These are phyloP conservation scores for Toxotes jaculatrix DNA, from an alignment of 2,113 vertebrate species.

Conservation along the genomic window DNA sequence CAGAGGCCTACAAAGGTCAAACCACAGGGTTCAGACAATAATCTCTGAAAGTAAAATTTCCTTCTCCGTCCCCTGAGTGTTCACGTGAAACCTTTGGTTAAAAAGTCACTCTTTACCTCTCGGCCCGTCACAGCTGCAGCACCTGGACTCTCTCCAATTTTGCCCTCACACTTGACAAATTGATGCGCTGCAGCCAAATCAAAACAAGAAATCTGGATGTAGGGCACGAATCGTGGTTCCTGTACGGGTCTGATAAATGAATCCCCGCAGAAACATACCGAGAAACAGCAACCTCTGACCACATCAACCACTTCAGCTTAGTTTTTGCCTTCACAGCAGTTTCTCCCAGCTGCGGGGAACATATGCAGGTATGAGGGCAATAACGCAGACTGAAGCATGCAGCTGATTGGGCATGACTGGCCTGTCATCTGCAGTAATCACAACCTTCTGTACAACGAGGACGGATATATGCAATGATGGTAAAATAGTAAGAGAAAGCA, in stretches of 20 bases:
- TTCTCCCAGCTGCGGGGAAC: conserved; percentile 2
- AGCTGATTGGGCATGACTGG: conserved; percentile 44
- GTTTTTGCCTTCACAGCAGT: conserved; percentile 51
- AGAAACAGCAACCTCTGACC: conserved; percentile 22
- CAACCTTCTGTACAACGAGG: conserved; percentile 34
- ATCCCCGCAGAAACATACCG: conserved; percentile 10
- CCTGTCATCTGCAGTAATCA: conserved; percentile 47
- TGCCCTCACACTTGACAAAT: conserved; percentile 45
- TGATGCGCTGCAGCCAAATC: conserved; percentile 25
- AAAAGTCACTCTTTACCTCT: conserved; percentile 5
- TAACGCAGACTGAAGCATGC: conserved; percentile 3
- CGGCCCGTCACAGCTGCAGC: conserved; percentile 28
- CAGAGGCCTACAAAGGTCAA: conserved; percentile 1
- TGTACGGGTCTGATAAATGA: conserved; percentile 34
- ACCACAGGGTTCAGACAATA: conserved; percentile 17
- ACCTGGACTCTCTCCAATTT: conserved; percentile 24
- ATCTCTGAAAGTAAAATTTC: conserved; percentile 17
- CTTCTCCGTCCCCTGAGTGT: not conserved
- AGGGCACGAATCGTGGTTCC: conserved; percentile 28
- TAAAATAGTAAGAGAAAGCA: not conserved
- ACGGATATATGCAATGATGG: not conserved
- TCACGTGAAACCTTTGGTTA: conserved; percentile 1
- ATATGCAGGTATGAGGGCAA: not conserved
- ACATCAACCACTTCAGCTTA: not conserved
- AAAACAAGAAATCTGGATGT: conserved; percentile 39